Conservation (phyloP, 2,797 vertebrate genomes). For the Eulemur mongoz region DNA sequence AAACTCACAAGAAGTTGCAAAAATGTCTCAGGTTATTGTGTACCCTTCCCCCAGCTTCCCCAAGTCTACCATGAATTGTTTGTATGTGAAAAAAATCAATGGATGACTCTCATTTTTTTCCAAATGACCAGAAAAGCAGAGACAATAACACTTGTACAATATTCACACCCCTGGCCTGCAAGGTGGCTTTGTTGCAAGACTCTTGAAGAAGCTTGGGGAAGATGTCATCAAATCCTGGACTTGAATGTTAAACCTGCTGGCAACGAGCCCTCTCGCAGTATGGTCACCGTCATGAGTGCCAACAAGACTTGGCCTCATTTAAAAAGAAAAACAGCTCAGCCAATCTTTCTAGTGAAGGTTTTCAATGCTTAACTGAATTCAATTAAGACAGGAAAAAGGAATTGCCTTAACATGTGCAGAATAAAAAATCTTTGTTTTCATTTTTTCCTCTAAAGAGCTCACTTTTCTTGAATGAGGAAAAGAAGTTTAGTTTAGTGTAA, state of each 20-base stretch:
- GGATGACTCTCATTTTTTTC: neutral
- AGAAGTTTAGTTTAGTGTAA: slow-evolving; percentile 37
- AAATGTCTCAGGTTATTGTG: neutral
- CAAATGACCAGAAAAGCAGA: neutral
- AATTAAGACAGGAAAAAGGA: slow-evolving; percentile 58
- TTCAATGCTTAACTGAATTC: slow-evolving; percentile 62
- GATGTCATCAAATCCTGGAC: neutral
- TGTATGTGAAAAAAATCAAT: neutral
- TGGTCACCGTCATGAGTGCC: slow-evolving; percentile 10
- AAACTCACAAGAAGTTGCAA: neutral
- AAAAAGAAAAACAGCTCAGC: slow-evolving; percentile 60
- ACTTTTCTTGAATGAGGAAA: slow-evolving; percentile 39
- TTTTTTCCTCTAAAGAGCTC: slow-evolving; percentile 25
- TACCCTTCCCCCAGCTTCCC: neutral
- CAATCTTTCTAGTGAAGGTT: slow-evolving; percentile 36
- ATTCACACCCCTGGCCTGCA: neutral
- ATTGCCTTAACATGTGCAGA: slow-evolving; percentile 9
- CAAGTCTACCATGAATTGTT: neutral
- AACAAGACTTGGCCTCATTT: slow-evolving; percentile 61
- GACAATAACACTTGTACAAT: neutral
- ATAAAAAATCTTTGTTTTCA: neutral
- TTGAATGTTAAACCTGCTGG: neutral
- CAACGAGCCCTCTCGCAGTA: slow-evolving; percentile 21
- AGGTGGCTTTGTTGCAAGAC: neutral
- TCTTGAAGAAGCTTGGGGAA: neutral